A percentile compares a stretch with the other conserved stretches of the same genome.
These are phyloP conservation scores for Caenorhabditis zanzibari DNA, from an alignment of 2,888 invertebrate genomes.

Conservation along the genomic window DNA sequence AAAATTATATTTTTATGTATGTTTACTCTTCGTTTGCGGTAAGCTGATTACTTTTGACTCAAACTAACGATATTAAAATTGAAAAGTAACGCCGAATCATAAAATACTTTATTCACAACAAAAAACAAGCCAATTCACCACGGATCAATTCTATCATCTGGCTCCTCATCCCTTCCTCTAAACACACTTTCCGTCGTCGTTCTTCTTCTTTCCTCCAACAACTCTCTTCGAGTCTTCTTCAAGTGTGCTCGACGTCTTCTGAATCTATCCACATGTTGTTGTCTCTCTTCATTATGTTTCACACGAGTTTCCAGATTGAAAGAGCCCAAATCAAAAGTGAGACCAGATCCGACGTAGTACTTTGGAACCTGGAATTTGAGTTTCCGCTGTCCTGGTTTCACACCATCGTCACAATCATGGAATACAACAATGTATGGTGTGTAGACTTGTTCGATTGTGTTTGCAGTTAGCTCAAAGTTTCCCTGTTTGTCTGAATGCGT, in stretches of 20 bases:
- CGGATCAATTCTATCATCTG: slow-evolving; percentile 61
- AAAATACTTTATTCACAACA: slow-evolving; percentile 16
- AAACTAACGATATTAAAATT: background rate
- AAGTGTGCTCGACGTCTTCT: slow-evolving; percentile 27
- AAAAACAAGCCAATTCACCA: slow-evolving; percentile 37
- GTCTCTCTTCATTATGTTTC: slow-evolving; percentile 68
- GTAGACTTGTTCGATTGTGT: slow-evolving; percentile 36
- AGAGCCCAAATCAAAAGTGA: slow-evolving; percentile 62
- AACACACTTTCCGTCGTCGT: slow-evolving; percentile 43
- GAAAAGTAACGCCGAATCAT: background rate
- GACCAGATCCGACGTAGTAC: slow-evolving; percentile 61
- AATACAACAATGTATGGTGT: slow-evolving; percentile 55
- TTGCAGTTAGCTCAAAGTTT: slow-evolving; percentile 40
- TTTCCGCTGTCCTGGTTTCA: slow-evolving; percentile 72
- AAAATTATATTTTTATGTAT: background rate
- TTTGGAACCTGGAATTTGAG: slow-evolving; percentile 70
- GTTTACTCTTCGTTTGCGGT: slow-evolving; percentile 6
- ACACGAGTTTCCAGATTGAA: slow-evolving; percentile 68
- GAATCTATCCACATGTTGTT: slow-evolving; percentile 46
- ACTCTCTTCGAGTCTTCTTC: background rate
- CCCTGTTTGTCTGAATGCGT: slow-evolving; percentile 57
- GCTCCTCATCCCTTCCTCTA: slow-evolving; percentile 47
- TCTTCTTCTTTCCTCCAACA: slow-evolving; percentile 12
- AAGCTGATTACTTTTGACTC: slow-evolving; percentile 16
- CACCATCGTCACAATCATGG: slow-evolving; percentile 75